These are phyloP conservation scores for Spheniscus mendiculus DNA, from an alignment of 2,113 vertebrate genomes.

Conservation along the genomic window DNA sequence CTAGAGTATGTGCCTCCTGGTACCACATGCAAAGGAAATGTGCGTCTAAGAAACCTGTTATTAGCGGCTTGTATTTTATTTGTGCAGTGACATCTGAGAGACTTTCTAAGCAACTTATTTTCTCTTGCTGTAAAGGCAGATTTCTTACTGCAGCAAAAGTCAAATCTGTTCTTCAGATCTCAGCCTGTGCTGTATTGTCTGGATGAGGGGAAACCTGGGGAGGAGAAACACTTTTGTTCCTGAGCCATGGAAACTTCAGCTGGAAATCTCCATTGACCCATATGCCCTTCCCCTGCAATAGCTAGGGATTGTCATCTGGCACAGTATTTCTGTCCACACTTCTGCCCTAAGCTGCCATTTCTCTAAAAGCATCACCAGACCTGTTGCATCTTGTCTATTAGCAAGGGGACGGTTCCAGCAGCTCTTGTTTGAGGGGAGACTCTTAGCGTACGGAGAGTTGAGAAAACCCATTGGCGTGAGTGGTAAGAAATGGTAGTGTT, in stretches of 20 bases:
- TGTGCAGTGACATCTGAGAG: constrained; percentile 16
- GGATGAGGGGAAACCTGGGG: not conserved
- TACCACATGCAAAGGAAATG: constrained; percentile 18
- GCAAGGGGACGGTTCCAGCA: not conserved
- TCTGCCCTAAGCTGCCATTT: not conserved
- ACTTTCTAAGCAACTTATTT: constrained; percentile 29
- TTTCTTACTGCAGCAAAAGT: not conserved
- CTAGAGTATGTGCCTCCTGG: not conserved
- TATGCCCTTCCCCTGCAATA: not conserved
- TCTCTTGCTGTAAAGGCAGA: not conserved
- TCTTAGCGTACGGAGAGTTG: not conserved
- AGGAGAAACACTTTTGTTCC: not conserved
- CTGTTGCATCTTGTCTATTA: not conserved
- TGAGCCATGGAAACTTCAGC: not conserved
- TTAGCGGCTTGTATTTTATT: constrained; percentile 35
- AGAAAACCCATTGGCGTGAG: not conserved
- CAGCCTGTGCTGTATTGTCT: not conserved
- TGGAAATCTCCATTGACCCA: not conserved
- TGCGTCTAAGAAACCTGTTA: not conserved
- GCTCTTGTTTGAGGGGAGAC: not conserved
- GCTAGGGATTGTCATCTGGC: not conserved
- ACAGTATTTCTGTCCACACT: not conserved
- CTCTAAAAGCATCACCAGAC: not conserved
- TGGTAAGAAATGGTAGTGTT: not conserved
- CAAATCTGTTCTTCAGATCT: not conserved